Conservation (phyloP, 1,140 invertebrate species). For the Nasonia longicornis region DNA sequence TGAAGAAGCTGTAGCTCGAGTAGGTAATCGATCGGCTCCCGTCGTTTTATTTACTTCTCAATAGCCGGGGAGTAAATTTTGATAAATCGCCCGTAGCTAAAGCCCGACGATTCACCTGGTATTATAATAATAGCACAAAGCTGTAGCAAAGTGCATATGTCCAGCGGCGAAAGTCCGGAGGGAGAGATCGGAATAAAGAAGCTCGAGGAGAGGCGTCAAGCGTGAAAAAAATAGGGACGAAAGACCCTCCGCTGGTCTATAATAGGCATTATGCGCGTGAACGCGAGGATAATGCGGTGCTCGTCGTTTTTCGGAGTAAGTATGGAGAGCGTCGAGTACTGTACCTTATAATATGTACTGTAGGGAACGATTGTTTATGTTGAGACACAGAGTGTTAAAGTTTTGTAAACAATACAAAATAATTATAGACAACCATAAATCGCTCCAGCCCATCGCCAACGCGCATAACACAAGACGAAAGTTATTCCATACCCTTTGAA, state of each 20-base stretch:
- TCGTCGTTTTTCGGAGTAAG: background rate
- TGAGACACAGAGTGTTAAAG: too few relatives aligned
- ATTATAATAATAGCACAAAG: slow-evolving; percentile 2
- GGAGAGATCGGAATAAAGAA: slow-evolving; percentile 17
- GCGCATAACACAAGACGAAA: background rate
- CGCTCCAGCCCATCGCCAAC: too few relatives aligned
- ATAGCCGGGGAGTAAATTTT: background rate
- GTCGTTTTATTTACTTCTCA: background rate
- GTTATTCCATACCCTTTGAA: slow-evolving; percentile 5
- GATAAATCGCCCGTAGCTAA: slow-evolving; percentile 26
- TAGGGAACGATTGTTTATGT: too few relatives aligned
- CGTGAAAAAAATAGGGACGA: background rate
- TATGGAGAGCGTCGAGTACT: background rate
- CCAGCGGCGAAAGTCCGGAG: background rate
- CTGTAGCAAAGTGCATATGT: slow-evolving; percentile 35
- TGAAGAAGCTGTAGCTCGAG: background rate
- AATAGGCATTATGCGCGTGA: slow-evolving; percentile 51
- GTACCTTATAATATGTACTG: too few relatives aligned
- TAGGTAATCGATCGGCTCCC: background rate
- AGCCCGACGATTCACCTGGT: slow-evolving; percentile 12
- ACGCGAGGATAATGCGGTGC: slow-evolving; percentile 33
- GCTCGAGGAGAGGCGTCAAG: slow-evolving; percentile 27
- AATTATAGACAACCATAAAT: too few relatives aligned
- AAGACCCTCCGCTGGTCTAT: background rate
- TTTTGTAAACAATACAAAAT: too few relatives aligned